Conservation (phyloP, 2,113 vertebrate species). For the Ophthalmolycus amberensis region DNA sequence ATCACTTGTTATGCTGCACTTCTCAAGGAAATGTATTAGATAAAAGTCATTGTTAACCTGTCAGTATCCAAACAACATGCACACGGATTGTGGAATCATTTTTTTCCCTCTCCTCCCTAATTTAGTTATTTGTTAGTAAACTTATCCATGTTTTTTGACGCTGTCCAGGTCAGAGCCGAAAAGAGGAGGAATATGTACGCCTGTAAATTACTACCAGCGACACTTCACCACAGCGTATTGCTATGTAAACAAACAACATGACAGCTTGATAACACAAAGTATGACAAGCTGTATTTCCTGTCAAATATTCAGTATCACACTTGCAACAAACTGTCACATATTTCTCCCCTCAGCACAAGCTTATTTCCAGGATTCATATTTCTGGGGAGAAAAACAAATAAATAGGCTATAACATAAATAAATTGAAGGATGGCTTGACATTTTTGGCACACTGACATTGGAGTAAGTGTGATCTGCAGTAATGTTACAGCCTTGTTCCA, state of each 20-base stretch:
- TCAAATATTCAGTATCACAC: conserved; percentile 48
- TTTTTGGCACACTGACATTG: conserved; percentile 27
- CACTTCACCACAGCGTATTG: conserved; percentile 43
- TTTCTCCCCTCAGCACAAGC: conserved; percentile 32
- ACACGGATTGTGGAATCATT: not conserved
- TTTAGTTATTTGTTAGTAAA: conserved; percentile 18
- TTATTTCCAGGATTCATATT: conserved; percentile 54
- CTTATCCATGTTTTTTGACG: conserved; percentile 26
- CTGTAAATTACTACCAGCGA: conserved; percentile 36
- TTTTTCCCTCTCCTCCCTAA: not conserved
- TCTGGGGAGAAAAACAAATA: not conserved
- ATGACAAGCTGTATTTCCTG: conserved; percentile 45
- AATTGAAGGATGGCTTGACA: conserved; percentile 30
- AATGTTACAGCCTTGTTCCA: conserved; percentile 25
- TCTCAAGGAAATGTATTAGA: not conserved
- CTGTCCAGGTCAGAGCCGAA: conserved; percentile 1
- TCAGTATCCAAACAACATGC: conserved; percentile 15
- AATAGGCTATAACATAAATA: not conserved
- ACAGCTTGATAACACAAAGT: conserved; percentile 57
- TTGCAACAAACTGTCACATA: conserved; percentile 49
- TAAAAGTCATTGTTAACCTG: conserved; percentile 13
- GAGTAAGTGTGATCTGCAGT: conserved; percentile 24
- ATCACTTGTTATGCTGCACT: not conserved
- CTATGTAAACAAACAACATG: conserved; percentile 55
- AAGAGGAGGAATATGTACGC: conserved; percentile 36